Conservation (phyloP, 2,888 invertebrate genomes). For the Aplocera efformata region DNA sequence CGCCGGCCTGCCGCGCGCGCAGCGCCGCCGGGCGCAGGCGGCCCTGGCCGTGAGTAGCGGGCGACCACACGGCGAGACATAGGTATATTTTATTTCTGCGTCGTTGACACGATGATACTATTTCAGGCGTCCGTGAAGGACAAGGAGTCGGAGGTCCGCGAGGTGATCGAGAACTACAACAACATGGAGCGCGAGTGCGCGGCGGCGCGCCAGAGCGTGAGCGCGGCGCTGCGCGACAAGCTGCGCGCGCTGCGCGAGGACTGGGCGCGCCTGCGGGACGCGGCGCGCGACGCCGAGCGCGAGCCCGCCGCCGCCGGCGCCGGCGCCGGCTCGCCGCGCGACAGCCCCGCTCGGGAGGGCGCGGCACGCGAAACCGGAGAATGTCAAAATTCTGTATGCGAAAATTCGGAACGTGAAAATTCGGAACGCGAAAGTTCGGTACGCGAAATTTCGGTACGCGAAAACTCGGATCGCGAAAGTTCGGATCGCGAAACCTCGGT, state of each 20-base stretch:
- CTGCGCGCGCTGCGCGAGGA: conserved; percentile 42
- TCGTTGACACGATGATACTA: neutral
- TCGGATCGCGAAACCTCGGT: conserved; percentile 1
- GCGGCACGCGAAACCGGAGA: too few relatives aligned
- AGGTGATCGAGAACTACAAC: conserved; percentile 82
- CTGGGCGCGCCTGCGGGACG: conserved; percentile 17
- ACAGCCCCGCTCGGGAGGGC: neutral
- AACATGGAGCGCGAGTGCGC: conserved; percentile 79
- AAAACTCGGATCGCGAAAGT: neutral
- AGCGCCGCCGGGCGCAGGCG: neutral
- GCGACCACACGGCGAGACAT: neutral
- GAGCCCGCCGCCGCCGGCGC: conserved; percentile 20
- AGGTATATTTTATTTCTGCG: too few relatives aligned
- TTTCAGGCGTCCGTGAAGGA: conserved; percentile 68
- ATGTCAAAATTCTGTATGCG: neutral
- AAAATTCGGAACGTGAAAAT: neutral
- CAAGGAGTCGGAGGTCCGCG: conserved; percentile 81
- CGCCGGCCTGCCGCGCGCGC: conserved; percentile 5
- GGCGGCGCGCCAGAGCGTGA: conserved; percentile 50
- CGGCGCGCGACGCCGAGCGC: conserved; percentile 57
- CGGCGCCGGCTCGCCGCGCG: neutral
- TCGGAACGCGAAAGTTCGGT: neutral
- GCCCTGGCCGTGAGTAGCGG: conserved; percentile 36
- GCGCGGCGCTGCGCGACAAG: conserved; percentile 58
- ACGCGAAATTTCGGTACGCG: conserved; percentile 1